These are phyloP conservation scores for Goniozus legneri DNA, from an alignment of 1,140 invertebrate genomes.

Conservation along the genomic window DNA sequence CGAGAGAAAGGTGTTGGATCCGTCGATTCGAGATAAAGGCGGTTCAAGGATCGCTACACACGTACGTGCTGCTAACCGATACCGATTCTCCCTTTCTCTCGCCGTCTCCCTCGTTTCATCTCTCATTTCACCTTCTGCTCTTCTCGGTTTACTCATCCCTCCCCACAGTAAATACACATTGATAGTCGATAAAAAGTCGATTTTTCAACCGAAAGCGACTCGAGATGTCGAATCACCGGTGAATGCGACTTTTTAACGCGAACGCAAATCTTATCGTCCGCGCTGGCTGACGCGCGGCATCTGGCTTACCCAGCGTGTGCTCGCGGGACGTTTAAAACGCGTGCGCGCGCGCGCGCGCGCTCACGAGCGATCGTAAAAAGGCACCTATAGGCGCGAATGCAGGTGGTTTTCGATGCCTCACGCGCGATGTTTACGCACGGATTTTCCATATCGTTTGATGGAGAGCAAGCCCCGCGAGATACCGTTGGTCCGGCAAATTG, in stretches of 20 bases:
- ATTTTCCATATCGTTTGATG: neutral
- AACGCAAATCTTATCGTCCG: no score
- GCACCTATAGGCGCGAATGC: no score
- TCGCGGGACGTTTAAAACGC: no score
- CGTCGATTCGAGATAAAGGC: constrained; percentile 20
- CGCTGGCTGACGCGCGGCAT: constrained; percentile 1
- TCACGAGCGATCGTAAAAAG: no score
- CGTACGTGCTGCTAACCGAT: neutral
- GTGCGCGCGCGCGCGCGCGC: no score
- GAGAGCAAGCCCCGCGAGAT: neutral
- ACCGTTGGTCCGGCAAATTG: no score
- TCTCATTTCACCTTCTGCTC: constrained; percentile 5
- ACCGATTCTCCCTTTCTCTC: constrained; percentile 14
- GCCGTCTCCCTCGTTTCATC: constrained; percentile 3
- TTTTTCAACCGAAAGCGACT: no score
- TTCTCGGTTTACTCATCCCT: constrained; percentile 3
- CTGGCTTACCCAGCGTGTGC: neutral
- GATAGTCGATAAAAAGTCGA: no score
- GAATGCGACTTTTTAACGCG: no score
- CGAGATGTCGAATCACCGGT: no score
- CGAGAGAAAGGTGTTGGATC: constrained; percentile 27
- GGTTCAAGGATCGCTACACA: constrained; percentile 30
- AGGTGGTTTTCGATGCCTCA: neutral
- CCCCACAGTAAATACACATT: no score
- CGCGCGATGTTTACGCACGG: neutral